These are phyloP conservation scores for Pseudeuparius sepicola DNA, from an alignment of 2,888 invertebrate genomes.

Conservation along the genomic window DNA sequence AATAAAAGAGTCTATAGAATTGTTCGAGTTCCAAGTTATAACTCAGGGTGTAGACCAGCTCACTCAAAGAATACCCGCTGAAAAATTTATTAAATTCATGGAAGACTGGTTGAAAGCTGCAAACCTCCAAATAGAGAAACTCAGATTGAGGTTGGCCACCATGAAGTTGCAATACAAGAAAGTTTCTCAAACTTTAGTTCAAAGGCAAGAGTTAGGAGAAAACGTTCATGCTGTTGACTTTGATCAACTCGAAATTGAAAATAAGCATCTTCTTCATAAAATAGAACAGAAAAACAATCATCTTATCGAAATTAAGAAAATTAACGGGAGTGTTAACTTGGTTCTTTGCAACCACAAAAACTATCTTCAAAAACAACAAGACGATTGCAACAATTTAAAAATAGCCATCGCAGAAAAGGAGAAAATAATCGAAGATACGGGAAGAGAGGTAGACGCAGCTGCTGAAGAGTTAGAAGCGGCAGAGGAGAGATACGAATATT, in stretches of 20 bases:
- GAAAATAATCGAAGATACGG: slow-evolving; percentile 38
- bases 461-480: slow-evolving; percentile 38
- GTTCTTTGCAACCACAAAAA: slow-evolving; percentile 47
- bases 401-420: slow-evolving; percentile 39
- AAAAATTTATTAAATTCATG: slow-evolving; percentile 46
- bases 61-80: slow-evolving; percentile 52
- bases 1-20: slow-evolving; percentile 40
- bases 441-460: slow-evolving; percentile 38
- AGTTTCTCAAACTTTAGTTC: slow-evolving; percentile 44
- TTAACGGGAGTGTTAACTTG: slow-evolving; percentile 47
- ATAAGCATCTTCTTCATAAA: slow-evolving; percentile 40
- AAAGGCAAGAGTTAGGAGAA: slow-evolving; percentile 49
- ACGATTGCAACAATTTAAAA: slow-evolving; percentile 38
- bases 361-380: slow-evolving; percentile 44
- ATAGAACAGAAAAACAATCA: slow-evolving; percentile 48
- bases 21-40: slow-evolving; percentile 44
- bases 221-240: slow-evolving; percentile 52
- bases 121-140: slow-evolving; percentile 47
- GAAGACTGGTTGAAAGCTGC: slow-evolving; percentile 49
- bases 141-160: slow-evolving; percentile 48
- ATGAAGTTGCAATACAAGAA: slow-evolving; percentile 45
- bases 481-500: slow-evolving; percentile 30
- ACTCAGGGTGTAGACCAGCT: slow-evolving; percentile 39
- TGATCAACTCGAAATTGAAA: slow-evolving; percentile 52
- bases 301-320: slow-evolving; percentile 46